Evolutionary conservation across 2,113 vertebrate genomes (phyloP).

Genomic region (Peromyscus californicus): DNA sequence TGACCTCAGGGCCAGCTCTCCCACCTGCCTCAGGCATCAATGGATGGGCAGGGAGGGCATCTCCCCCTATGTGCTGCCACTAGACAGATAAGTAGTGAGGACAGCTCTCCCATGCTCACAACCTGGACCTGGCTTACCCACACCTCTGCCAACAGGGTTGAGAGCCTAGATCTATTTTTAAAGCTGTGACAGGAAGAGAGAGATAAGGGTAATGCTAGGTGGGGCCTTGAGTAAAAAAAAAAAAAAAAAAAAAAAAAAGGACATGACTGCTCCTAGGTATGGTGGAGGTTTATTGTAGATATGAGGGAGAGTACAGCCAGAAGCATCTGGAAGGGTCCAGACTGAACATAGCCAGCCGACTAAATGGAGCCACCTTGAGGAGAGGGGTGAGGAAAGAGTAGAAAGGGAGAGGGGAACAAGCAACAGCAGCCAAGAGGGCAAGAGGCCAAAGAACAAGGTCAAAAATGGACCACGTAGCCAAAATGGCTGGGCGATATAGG

Average conservation of each 20-base stretch:
- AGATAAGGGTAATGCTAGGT: not conserved
- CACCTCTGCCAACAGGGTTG: not conserved
- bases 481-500: not conserved
- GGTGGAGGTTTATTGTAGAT: not conserved
- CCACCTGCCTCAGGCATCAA: not conserved
- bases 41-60: no score
- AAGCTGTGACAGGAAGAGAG: not conserved
- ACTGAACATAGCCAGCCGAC: not conserved
- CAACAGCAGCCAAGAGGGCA: not conserved
- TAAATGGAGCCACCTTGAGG: not conserved
- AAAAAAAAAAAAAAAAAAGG: not conserved
- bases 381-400: not conserved
- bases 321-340: not conserved
- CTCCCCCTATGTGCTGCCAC: not conserved
- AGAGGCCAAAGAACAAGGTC: not conserved
- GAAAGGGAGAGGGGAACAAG: not conserved
- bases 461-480: not conserved
- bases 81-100: not conserved
- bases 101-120: not conserved
- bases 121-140: not conserved
- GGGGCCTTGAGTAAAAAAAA: not conserved
- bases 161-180: not conserved
- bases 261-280: not conserved
- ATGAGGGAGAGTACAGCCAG: not conserved
- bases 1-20: not conserved